phyloP scores from a whole-genome alignment of 2,888 invertebrate genomes.

The Macrophya alboannulata region DNA sequence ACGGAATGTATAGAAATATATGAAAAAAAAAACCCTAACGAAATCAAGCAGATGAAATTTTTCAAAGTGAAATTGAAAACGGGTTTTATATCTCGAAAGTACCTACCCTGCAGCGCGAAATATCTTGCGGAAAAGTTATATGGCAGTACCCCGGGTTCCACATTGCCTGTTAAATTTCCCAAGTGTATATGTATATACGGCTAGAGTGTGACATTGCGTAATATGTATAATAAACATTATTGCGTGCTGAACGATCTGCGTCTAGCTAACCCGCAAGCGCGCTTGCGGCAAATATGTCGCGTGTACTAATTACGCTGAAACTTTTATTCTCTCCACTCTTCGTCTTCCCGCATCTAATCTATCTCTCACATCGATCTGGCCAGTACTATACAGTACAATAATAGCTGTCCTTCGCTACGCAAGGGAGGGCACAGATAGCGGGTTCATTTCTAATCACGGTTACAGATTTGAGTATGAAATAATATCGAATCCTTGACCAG shows the following conservation, averaged over 20 bases:
- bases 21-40: background rate
- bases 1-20: background rate
- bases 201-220: constrained; percentile 12
- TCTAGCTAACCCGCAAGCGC: background rate
- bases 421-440: background rate
- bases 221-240: constrained; percentile 36
- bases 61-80: background rate
- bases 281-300: constrained; percentile 18
- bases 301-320: constrained; percentile 30
- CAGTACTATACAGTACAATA: background rate
- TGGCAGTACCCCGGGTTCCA: background rate
- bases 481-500: background rate
- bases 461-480: background rate
- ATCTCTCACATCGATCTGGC: constrained; percentile 3
- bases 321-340: background rate
- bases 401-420: constrained; percentile 18
- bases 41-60: background rate
- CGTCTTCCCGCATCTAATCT: background rate
- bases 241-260: constrained; percentile 3
- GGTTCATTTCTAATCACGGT: background rate
- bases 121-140: background rate
- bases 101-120: background rate
- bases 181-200: background rate
- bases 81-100: background rate
- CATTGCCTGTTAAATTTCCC: background rate